phyloP scores from a whole-genome alignment of 2,888 invertebrate species.

The Tillus elongatus region DNA sequence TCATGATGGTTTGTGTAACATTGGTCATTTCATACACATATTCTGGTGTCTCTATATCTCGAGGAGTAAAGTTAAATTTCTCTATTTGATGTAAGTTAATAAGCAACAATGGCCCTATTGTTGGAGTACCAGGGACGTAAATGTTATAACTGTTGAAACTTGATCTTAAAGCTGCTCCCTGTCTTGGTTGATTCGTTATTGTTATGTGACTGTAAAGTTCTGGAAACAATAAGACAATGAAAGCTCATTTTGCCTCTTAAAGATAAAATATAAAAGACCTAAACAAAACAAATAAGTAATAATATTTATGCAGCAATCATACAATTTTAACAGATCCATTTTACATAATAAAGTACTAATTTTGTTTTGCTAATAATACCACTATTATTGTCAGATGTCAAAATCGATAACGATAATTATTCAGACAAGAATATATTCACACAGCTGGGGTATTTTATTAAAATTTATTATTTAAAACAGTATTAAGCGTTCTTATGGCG shows the following conservation, averaged over 20 bases:
- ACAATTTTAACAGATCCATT: too few relatives aligned
- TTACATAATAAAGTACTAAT: too few relatives aligned
- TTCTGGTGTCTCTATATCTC: conserved; percentile 24
- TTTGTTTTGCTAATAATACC: too few relatives aligned
- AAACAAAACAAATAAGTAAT: conserved; percentile 7
- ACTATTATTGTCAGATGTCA: too few relatives aligned
- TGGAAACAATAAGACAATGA: conserved; percentile 6
- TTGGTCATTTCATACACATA: conserved; percentile 32
- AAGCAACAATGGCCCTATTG: conserved; percentile 32
- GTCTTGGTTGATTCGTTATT: background rate
- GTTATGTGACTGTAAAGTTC: conserved; percentile 2
- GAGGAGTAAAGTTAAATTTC: conserved; percentile 29
- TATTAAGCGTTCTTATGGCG: too few relatives aligned
- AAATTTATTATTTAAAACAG: too few relatives aligned
- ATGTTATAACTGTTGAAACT: conserved; percentile 34
- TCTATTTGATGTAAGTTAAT: conserved; percentile 31
- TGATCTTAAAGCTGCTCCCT: conserved; percentile 24
- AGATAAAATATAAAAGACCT: background rate
- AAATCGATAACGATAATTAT: too few relatives aligned
- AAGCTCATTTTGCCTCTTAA: conserved; percentile 4
- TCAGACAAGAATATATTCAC: too few relatives aligned
- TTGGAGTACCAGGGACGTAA: conserved; percentile 33
- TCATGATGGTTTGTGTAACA: conserved; percentile 29
- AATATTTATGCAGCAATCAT: too few relatives aligned
- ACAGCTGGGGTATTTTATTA: too few relatives aligned